phyloP scores from a whole-genome alignment of 2,113 vertebrate genomes.

The Miniopterus natalensis region DNA sequence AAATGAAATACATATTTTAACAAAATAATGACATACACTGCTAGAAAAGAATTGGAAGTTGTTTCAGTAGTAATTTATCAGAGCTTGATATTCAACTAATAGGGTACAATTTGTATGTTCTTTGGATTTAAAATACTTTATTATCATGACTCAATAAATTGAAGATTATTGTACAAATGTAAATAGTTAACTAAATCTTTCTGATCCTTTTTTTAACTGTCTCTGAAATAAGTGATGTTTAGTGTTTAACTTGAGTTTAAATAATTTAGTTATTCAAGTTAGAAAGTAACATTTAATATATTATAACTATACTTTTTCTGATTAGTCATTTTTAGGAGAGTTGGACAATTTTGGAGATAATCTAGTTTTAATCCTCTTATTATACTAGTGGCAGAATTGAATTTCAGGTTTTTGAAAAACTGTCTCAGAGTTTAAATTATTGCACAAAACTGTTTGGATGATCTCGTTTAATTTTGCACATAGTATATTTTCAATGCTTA shows the following conservation, averaged over 20 bases:
- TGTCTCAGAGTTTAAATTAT: constrained; percentile 49
- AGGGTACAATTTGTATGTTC: background rate
- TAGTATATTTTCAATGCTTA: constrained; percentile 45
- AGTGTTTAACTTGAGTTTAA: background rate
- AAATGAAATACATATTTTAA: constrained; percentile 16
- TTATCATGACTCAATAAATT: background rate
- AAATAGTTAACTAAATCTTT: background rate
- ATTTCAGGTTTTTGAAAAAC: constrained; percentile 12
- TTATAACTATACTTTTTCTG: background rate
- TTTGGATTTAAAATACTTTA: constrained; percentile 55
- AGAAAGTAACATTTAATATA: constrained; percentile 16
- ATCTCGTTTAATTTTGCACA: constrained; percentile 63
- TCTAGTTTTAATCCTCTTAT: background rate
- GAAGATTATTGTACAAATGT: constrained; percentile 22
- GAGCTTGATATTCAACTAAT: constrained; percentile 16
- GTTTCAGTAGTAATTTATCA: constrained; percentile 57
- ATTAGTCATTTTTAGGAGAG: background rate
- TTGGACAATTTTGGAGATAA: background rate
- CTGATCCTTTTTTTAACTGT: background rate
- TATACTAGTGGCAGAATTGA: constrained; percentile 21
- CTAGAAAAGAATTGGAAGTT: constrained; percentile 43
- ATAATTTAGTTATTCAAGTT: constrained; percentile 41
- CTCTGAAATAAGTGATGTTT: constrained; percentile 35
- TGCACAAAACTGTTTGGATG: constrained; percentile 59
- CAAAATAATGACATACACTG: background rate